Evolutionary conservation across 2,113 vertebrate species (phyloP).

Genomic region (Sorex fumeus): DNA sequence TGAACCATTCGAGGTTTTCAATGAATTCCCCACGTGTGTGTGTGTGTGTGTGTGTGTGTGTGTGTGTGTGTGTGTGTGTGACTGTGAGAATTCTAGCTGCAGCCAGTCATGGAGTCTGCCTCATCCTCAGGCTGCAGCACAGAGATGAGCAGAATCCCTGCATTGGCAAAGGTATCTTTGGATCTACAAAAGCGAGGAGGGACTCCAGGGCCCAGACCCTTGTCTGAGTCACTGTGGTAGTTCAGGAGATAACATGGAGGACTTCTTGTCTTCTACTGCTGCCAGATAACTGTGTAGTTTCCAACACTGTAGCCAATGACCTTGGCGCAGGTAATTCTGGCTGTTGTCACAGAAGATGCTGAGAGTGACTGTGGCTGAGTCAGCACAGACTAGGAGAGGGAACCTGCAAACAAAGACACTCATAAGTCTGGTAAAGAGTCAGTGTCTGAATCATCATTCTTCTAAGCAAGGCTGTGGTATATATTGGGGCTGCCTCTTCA

Average conservation of each 20-base stretch:
- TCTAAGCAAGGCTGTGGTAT: too few species aligned
- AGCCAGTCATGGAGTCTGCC: neutral
- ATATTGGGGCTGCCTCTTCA: too few species aligned
- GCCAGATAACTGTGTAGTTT: neutral
- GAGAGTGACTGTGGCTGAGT: neutral
- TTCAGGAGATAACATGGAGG: neutral
- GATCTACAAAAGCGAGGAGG: neutral
- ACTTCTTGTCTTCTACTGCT: neutral
- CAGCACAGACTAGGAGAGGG: conserved; percentile 27
- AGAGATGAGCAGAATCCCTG: neutral
- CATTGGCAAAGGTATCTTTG: neutral
- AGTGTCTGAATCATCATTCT: neutral
- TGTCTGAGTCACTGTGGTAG: neutral
- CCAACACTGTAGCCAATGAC: neutral
- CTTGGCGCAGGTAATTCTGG: neutral
- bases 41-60: too few species aligned
- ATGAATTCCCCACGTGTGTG: neutral
- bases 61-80: too few species aligned
- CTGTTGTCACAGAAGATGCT: neutral
- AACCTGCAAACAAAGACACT: neutral
- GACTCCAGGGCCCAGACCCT: neutral
- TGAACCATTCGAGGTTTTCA: neutral
- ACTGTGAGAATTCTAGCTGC: neutral
- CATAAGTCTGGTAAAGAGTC: neutral
- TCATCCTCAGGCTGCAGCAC: neutral